Evolutionary conservation across 30 jellyfish, hydroid and myxozoan genomes (phyloP).

Genomic region (Aurelia coerulea): DNA sequence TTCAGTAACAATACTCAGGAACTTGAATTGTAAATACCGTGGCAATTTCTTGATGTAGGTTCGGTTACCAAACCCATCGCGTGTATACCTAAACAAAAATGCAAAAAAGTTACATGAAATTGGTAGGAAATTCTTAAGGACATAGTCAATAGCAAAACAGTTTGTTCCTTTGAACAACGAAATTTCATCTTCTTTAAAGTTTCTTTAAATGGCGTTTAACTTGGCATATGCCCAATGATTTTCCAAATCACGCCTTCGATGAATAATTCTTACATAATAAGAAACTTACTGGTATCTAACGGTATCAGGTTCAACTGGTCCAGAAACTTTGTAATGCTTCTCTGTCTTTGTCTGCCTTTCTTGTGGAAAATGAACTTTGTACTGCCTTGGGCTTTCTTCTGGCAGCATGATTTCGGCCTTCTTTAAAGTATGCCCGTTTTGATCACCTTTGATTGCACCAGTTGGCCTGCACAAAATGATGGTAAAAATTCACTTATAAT

Average conservation of each 20-base stretch:
- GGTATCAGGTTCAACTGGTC: slow-evolving; percentile 90
- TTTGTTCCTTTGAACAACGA: too few species aligned
- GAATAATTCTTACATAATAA: neutral
- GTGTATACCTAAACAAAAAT: slow-evolving; percentile 62
- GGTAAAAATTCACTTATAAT: neutral
- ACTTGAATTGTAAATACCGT: slow-evolving; percentile 4
- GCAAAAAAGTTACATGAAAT: neutral
- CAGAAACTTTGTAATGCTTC: slow-evolving; percentile 72
- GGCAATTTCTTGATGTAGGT: slow-evolving; percentile 73
- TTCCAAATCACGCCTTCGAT: too few species aligned
- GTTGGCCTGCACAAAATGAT: slow-evolving; percentile 23
- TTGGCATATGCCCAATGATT: too few species aligned
- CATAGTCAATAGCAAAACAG: too few species aligned
- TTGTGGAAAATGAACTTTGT: slow-evolving; percentile 85
- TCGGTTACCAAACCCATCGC: slow-evolving; percentile 77
- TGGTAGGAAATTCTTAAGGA: too few species aligned
- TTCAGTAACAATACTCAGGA: too few species aligned
- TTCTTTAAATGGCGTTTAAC: too few species aligned
- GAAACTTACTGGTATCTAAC: slow-evolving; percentile 64
- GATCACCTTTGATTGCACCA: slow-evolving; percentile 40
- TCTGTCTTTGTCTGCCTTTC: slow-evolving; percentile 34
- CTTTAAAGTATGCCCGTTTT: slow-evolving; percentile 3
- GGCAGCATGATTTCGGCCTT: slow-evolving; percentile 58
- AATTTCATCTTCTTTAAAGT: too few species aligned
- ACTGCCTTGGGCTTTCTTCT: slow-evolving; percentile 68